A percentile compares a stretch with the other conserved stretches of the same genome.
These are phyloP conservation scores for Cossypha dichroa DNA, from an alignment of 2,797 vertebrate genomes.

Conservation along the genomic window DNA sequence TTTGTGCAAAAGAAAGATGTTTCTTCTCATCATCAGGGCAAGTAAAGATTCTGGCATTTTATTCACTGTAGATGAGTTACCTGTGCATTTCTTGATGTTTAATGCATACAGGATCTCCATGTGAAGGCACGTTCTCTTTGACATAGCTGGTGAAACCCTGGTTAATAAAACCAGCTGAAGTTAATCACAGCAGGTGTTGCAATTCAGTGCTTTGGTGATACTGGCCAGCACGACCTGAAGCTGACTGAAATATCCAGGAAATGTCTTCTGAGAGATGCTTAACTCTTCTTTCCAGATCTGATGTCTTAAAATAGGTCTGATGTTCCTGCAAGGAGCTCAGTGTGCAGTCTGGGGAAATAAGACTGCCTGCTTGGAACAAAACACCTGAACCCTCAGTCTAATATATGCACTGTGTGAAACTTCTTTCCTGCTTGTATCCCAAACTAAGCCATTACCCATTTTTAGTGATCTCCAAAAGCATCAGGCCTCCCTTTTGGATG, in stretches of 20 bases:
- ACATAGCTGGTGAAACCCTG: neutral
- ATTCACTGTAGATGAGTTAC: neutral
- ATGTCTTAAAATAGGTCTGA: neutral
- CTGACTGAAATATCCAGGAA: neutral
- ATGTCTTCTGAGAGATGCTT: neutral
- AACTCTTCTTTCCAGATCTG: neutral
- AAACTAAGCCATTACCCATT: neutral
- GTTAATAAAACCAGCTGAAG: neutral
- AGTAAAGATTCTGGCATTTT: neutral
- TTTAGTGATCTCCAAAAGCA: neutral
- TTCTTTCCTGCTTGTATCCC: neutral
- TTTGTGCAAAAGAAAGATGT: neutral
- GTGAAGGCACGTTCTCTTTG: neutral
- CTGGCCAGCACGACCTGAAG: neutral
- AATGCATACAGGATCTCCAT: accelerated
- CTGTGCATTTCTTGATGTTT: neutral
- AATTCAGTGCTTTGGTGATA: neutral
- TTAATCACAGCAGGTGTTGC: neutral
- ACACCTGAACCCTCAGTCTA: neutral
- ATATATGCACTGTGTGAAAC: neutral
- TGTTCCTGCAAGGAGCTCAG: neutral
- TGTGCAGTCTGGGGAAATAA: neutral
- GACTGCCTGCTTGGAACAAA: neutral
- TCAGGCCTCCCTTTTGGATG: neutral
- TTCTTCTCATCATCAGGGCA: neutral